phyloP scores from a whole-genome alignment of 1,140 invertebrate species.

The Melipona quadrifasciata region DNA sequence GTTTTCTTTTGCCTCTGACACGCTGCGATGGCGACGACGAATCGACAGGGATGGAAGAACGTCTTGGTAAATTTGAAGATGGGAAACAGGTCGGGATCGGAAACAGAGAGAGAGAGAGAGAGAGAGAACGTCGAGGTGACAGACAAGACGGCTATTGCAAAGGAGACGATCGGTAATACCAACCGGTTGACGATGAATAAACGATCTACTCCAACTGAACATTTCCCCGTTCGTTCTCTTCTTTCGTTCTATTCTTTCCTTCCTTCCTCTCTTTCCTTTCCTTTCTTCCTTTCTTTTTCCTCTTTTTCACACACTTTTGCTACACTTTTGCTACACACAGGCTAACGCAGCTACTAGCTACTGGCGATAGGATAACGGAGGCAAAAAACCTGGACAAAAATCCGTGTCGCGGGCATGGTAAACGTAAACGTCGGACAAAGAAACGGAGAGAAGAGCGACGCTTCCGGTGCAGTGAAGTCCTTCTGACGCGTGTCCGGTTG shows the following conservation, averaged over 20 bases:
- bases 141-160: neutral
- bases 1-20: constrained; percentile 34
- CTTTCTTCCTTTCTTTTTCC: too few relatives aligned
- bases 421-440: constrained; percentile 47
- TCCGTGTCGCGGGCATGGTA: constrained; percentile 20
- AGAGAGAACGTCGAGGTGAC: neutral
- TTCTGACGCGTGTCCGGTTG: constrained; percentile 56
- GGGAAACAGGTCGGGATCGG: constrained; percentile 19
- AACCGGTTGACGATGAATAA: constrained; percentile 32
- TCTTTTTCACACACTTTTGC: neutral
- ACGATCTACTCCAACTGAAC: constrained; percentile 37
- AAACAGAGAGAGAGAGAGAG: neutral
- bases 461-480: constrained; percentile 58
- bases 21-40: neutral
- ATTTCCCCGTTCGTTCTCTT: neutral
- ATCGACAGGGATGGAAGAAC: neutral
- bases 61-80: constrained; percentile 5
- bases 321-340: neutral
- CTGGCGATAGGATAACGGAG: constrained; percentile 40
- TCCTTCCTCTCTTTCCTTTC: neutral
- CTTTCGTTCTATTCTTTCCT: too few relatives aligned
- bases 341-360: constrained; percentile 24
- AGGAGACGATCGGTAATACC: neutral
- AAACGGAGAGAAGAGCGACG: constrained; percentile 40
- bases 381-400: constrained; percentile 25